Evolutionary conservation across 2,797 vertebrate genomes (phyloP).

Genomic region (Smutsia temminckii): DNA sequence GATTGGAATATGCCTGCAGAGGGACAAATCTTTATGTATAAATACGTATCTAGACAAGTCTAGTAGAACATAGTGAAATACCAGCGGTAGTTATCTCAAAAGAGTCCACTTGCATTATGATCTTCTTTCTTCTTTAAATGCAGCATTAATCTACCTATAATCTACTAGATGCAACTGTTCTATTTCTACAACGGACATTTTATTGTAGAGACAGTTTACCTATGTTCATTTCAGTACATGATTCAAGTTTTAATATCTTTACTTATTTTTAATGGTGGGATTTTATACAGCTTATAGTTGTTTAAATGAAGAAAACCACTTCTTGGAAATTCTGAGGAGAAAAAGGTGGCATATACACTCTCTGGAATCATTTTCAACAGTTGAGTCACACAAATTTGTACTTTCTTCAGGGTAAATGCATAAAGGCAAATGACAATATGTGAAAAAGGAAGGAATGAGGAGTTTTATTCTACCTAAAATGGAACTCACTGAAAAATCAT

Average conservation of each 20-base stretch:
- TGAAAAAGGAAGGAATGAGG: not conserved
- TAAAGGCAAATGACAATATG: not conserved
- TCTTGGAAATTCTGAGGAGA: not conserved
- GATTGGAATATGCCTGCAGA: not conserved
- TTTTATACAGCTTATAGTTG: not conserved
- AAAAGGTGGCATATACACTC: not conserved
- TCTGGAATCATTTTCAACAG: not conserved
- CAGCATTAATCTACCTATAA: not conserved
- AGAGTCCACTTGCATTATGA: fast-evolving
- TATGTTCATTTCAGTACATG: not conserved
- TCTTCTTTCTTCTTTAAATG: not conserved
- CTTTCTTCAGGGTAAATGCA: not conserved
- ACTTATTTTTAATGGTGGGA: not conserved
- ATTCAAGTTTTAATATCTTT: not conserved
- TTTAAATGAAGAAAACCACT: not conserved
- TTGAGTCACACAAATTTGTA: not conserved
- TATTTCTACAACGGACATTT: not conserved
- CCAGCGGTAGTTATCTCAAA: not conserved
- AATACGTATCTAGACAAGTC: not conserved
- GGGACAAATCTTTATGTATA: not conserved
- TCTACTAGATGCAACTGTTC: not conserved
- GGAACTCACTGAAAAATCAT: not conserved
- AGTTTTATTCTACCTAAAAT: not conserved
- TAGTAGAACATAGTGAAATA: not conserved
- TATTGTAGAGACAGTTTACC: not conserved